Percentiles rank a stretch among this genome's conserved stretches.
These are phyloP conservation scores for Paedocypris micromegethes DNA, from an alignment of 2,797 vertebrate species.

Conservation along the genomic window DNA sequence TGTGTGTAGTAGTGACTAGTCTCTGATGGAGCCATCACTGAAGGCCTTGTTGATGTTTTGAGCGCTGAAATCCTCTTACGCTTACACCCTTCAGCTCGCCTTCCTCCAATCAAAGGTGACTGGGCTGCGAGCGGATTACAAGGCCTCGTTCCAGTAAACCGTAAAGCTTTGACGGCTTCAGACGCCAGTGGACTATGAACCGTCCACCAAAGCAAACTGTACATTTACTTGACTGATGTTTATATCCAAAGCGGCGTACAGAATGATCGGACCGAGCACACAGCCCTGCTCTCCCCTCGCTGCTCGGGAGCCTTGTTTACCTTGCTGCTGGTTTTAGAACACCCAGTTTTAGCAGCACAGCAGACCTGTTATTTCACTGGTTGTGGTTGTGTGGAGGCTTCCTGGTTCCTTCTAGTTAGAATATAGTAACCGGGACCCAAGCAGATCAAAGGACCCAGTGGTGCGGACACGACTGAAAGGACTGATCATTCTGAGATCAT, in stretches of 20 bases:
- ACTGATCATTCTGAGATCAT: too few relatives aligned
- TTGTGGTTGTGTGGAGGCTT: conserved; percentile 55
- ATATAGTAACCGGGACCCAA: too few relatives aligned
- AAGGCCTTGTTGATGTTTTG: neutral
- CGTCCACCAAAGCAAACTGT: conserved; percentile 29
- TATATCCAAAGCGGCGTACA: conserved; percentile 7
- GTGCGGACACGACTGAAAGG: too few relatives aligned
- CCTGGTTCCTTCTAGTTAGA: conserved; percentile 56
- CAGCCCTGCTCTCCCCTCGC: conserved; percentile 59
- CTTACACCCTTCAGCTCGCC: conserved; percentile 9
- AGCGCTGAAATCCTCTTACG: neutral
- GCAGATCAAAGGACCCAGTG: too few relatives aligned
- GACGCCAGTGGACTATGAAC: conserved; percentile 38
- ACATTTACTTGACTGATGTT: too few relatives aligned
- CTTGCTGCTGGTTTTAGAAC: conserved; percentile 66
- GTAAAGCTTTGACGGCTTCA: conserved; percentile 20
- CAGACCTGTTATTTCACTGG: conserved; percentile 71
- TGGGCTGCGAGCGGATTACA: conserved; percentile 19
- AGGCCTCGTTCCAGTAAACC: conserved; percentile 35
- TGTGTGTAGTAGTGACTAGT: too few relatives aligned
- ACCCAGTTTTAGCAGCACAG: conserved; percentile 63
- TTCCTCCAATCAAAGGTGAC: conserved; percentile 19
- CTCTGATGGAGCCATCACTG: too few relatives aligned
- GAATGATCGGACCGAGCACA: conserved; percentile 14
- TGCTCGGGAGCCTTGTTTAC: conserved; percentile 66